Conservation (phyloP, 2,113 vertebrate species). For the Hystrix cristata region DNA sequence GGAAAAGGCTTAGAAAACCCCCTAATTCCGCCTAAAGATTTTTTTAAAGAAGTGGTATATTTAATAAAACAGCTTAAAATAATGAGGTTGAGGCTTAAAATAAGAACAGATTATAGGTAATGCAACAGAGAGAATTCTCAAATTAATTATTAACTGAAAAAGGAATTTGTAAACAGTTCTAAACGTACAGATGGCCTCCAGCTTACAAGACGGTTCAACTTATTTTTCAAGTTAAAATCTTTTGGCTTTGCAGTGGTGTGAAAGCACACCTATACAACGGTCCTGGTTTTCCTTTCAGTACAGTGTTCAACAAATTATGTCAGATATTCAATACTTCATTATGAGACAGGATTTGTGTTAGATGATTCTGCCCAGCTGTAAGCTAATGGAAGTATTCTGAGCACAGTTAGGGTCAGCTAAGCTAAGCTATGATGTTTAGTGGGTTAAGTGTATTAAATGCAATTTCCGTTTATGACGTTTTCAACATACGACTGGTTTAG, state of each 20-base stretch:
- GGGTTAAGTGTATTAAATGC: not conserved
- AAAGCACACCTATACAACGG: not conserved
- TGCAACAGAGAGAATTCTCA: not conserved
- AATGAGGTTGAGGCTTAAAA: not conserved
- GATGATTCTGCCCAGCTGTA: not conserved
- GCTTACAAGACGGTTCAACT: not conserved
- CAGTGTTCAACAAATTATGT: not conserved
- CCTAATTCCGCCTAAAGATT: not conserved
- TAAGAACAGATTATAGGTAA: not conserved
- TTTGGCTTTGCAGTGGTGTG: not conserved
- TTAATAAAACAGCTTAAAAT: conserved; percentile 32
- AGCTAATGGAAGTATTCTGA: not conserved
- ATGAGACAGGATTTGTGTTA: not conserved
- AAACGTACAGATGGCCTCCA: not conserved
- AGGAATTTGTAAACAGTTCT: not conserved
- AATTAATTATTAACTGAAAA: conserved; percentile 38
- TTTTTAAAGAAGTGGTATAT: not conserved
- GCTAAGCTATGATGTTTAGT: not conserved
- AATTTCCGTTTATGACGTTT: not conserved
- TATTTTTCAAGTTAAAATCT: not conserved
- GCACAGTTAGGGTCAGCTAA: not conserved
- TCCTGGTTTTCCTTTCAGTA: not conserved
- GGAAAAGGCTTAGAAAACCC: not conserved
- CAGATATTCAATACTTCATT: not conserved
- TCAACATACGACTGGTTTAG: not conserved